Conservation (phyloP, 2,797 vertebrate species). For the Myiotriccus ornatus region DNA sequence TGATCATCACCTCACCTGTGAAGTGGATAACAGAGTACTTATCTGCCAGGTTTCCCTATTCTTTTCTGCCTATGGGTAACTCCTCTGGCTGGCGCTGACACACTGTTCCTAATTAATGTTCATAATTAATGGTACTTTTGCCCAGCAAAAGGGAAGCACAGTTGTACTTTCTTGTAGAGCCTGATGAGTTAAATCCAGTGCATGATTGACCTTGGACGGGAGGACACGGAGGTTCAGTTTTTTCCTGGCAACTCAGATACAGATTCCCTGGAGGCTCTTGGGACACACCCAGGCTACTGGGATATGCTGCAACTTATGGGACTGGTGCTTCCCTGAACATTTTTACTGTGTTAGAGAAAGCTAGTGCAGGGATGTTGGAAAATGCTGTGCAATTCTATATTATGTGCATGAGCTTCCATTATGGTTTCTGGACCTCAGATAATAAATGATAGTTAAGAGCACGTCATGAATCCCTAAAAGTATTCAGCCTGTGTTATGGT, state of each 20-base stretch:
- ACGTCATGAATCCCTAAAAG: not conserved
- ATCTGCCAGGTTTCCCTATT: not conserved
- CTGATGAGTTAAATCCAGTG: not conserved
- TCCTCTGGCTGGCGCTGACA: not conserved
- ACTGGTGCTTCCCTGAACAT: not conserved
- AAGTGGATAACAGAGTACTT: not conserved
- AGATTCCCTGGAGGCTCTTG: not conserved
- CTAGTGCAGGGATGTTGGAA: not conserved
- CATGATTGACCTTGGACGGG: accelerated
- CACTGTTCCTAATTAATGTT: not conserved
- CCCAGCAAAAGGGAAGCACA: not conserved
- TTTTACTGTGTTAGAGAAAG: not conserved
- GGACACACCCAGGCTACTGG: not conserved
- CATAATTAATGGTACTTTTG: not conserved
- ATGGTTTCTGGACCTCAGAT: not conserved
- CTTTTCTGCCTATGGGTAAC: not conserved
- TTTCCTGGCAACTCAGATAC: not conserved
- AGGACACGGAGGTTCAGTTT: not conserved
- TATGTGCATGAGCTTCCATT: not conserved
- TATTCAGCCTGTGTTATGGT: not conserved
- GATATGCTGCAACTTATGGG: not conserved
- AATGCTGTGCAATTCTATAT: not conserved
- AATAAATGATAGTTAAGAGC: not conserved
- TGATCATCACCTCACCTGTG: not conserved
- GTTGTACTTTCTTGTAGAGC: not conserved